These are phyloP conservation scores for Biston betularia DNA, from an alignment of 2,888 invertebrate species.

Conservation along the genomic window DNA sequence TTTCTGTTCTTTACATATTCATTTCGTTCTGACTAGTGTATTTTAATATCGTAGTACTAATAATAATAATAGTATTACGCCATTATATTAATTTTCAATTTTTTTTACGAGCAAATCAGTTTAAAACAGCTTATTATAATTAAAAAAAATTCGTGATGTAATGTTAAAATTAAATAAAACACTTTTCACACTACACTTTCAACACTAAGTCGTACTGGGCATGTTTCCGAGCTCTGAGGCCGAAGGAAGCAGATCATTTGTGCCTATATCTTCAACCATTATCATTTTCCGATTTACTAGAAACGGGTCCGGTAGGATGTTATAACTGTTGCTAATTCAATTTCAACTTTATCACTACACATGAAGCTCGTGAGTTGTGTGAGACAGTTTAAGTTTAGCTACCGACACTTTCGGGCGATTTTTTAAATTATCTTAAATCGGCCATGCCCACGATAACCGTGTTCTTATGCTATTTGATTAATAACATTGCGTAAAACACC, in stretches of 20 bases:
- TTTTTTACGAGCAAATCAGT: too few species aligned
- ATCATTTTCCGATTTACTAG: constrained; percentile 79
- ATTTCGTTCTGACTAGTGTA: too few species aligned
- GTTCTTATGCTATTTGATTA: constrained; percentile 42
- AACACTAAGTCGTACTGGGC: constrained; percentile 27
- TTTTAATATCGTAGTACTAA: too few species aligned
- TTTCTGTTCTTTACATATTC: too few species aligned
- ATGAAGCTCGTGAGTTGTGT: constrained; percentile 27
- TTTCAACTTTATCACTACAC: constrained; percentile 41
- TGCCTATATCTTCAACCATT: constrained; percentile 75
- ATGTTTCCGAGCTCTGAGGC: constrained; percentile 73
- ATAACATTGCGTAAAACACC: constrained; percentile 43
- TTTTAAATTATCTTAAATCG: constrained; percentile 60
- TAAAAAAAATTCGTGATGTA: too few species aligned
- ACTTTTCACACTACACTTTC: too few species aligned
- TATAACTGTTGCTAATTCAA: constrained; percentile 39
- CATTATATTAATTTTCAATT: too few species aligned
- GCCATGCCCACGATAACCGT: constrained; percentile 45
- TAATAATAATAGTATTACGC: too few species aligned
- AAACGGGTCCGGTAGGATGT: constrained; percentile 73
- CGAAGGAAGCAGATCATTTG: constrained; percentile 78
- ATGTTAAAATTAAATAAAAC: neutral
- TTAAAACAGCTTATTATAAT: too few species aligned
- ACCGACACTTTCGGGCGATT: constrained; percentile 64
- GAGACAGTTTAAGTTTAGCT: constrained; percentile 33